phyloP scores from a whole-genome alignment of 1,140 invertebrate species.

The Ganaspis sp. region DNA sequence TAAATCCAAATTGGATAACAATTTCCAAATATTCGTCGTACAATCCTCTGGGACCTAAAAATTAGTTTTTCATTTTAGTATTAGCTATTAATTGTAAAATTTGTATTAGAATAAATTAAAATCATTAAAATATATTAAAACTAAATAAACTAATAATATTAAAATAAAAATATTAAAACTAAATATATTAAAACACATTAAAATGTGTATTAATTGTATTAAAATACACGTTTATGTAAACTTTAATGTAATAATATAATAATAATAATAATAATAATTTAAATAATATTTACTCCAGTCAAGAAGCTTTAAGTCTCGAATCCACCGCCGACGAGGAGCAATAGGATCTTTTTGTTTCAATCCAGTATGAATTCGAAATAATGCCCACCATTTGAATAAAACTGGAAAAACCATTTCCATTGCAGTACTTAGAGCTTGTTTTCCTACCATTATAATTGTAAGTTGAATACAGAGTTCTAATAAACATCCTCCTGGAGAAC shows the following conservation, averaged over 20 bases:
- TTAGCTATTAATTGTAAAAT: too few species aligned
- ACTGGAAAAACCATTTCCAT: slow-evolving; percentile 87
- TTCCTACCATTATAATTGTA: slow-evolving; percentile 96
- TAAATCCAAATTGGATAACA: slow-evolving; percentile 95
- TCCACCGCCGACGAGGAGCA: slow-evolving; percentile 82
- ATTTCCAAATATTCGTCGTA: slow-evolving; percentile 99
- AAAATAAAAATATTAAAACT: too few species aligned
- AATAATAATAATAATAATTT: background rate
- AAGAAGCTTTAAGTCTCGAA: slow-evolving; percentile 93
- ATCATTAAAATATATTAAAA: too few species aligned
- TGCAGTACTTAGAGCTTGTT: slow-evolving; percentile 95
- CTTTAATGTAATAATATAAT: background rate
- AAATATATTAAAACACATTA: too few species aligned
- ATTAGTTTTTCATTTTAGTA: background rate
- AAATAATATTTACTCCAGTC: slow-evolving; percentile 79
- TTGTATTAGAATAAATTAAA: too few species aligned
- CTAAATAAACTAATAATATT: too few species aligned
- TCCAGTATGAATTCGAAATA: slow-evolving; percentile 78
- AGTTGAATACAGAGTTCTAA: slow-evolving; percentile 95
- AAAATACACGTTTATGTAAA: background rate
- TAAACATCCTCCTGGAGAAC: slow-evolving; percentile 91
- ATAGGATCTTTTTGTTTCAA: slow-evolving; percentile 70
- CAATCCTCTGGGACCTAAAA: slow-evolving; percentile 86
- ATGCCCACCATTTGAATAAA: slow-evolving; percentile 85
- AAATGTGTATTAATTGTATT: background rate